Evolutionary conservation across 1,140 invertebrate species (phyloP).

Genomic region (Bombus picipes): DNA sequence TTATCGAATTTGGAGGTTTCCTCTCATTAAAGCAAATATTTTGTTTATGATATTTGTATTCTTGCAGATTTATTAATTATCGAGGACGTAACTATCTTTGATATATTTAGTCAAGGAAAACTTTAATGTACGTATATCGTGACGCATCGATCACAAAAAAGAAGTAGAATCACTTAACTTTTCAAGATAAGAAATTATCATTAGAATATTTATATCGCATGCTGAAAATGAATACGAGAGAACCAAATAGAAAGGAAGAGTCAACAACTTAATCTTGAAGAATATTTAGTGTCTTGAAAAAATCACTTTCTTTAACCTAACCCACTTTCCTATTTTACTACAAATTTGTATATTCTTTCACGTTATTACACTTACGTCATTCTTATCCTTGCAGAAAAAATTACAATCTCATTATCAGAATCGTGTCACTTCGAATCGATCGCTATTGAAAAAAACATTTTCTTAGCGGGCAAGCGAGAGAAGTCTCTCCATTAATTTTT

Average conservation of each 20-base stretch:
- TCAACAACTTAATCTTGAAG: neutral
- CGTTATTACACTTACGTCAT: neutral
- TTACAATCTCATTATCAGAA: neutral
- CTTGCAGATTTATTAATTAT: no score
- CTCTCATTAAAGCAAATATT: no score
- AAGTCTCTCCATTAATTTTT: neutral
- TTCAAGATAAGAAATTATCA: neutral
- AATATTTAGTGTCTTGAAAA: neutral
- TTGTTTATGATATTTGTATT: no score
- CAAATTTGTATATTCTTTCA: neutral
- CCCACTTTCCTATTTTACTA: neutral
- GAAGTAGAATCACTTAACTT: neutral
- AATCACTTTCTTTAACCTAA: neutral
- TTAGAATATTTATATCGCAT: neutral
- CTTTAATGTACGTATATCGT: neutral
- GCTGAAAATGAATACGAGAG: neutral
- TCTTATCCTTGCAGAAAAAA: neutral
- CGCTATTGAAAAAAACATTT: neutral
- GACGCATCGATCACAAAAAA: neutral
- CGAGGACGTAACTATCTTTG: no score
- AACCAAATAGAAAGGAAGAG: neutral
- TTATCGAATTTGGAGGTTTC: neutral
- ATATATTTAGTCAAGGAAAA: neutral
- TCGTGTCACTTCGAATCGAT: neutral
- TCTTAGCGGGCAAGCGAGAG: no score